Conservation (phyloP, 2,113 vertebrate genomes). For the Serinus canaria region DNA sequence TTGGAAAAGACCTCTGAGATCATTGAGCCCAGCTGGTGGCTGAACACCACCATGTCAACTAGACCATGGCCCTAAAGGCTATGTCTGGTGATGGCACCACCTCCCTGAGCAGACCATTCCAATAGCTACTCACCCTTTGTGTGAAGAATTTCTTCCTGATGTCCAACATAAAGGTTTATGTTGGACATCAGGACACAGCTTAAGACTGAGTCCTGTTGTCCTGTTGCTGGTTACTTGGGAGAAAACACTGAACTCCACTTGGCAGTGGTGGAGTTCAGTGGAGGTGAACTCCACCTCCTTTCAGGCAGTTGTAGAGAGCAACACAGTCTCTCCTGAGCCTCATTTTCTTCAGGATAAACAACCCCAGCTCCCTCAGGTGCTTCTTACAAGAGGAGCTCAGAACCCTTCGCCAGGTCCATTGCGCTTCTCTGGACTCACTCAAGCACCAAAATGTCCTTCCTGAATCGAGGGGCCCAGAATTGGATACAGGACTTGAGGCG, state of each 20-base stretch:
- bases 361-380: neutral
- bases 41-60: neutral
- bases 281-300: neutral
- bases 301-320: neutral
- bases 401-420: neutral
- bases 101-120: neutral
- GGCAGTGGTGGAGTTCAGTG: too few relatives aligned
- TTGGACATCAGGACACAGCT: too few relatives aligned
- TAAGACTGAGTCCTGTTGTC: neutral
- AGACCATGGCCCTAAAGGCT: neutral
- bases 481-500: neutral
- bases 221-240: neutral
- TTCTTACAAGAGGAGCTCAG: neutral
- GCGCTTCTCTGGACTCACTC: neutral
- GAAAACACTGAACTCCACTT: neutral
- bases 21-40: neutral
- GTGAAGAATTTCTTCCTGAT: neutral
- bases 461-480: neutral
- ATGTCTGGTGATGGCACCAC: neutral
- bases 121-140: neutral
- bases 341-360: neutral
- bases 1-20: neutral
- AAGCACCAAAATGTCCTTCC: neutral
- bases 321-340: rapidly evolving
- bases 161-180: neutral